A percentile compares a stretch with the other conserved stretches of the same genome.
These are phyloP conservation scores for Tribolium madens DNA, from an alignment of 1,140 invertebrate species.

Conservation along the genomic window DNA sequence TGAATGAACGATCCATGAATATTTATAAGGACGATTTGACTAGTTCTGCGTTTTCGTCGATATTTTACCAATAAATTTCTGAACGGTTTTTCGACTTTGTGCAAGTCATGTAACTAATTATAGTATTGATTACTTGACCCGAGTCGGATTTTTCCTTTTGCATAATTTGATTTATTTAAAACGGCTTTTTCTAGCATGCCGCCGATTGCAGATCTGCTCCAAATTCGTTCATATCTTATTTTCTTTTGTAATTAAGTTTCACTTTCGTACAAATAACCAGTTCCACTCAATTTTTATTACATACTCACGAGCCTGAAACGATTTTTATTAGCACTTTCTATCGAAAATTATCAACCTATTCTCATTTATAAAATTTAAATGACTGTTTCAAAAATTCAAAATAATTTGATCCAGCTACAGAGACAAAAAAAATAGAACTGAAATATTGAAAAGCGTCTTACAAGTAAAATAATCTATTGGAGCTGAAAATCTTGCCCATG, in stretches of 20 bases:
- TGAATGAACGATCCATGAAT: constrained; percentile 33
- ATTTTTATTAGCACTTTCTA: constrained; percentile 41
- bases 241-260: constrained; percentile 46
- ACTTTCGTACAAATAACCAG: constrained; percentile 42
- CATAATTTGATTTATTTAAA: constrained; percentile 37
- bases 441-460: no score
- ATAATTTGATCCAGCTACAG: no score
- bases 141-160: constrained; percentile 32
- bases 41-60: constrained; percentile 7
- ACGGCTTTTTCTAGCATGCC: constrained; percentile 19
- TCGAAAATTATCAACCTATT: not conserved
- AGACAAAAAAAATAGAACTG: no score
- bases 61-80: constrained; percentile 3
- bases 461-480: no score
- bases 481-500: no score
- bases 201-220: constrained; percentile 14
- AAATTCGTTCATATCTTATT: constrained; percentile 38
- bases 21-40: constrained; percentile 26
- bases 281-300: constrained; percentile 44
- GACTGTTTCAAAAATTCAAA: no score
- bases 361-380: no score
- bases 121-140: constrained; percentile 34
- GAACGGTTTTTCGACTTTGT: constrained; percentile 7
- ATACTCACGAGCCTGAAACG: constrained; percentile 40
- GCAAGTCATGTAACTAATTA: constrained; percentile 40